Conservation (phyloP, 2,113 vertebrate species). For the Centropus unirufus region DNA sequence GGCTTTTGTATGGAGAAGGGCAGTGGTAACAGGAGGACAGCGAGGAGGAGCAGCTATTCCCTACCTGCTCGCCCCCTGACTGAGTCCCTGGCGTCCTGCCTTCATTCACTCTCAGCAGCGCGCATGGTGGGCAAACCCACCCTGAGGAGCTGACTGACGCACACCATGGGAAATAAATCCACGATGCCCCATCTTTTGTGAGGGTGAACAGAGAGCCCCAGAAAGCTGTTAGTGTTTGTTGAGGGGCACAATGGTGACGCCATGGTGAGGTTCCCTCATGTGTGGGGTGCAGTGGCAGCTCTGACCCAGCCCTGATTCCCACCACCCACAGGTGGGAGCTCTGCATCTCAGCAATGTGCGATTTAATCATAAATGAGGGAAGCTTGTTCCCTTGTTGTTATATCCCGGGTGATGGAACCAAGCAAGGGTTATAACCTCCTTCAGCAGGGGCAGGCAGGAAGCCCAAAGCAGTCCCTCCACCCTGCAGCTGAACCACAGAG, state of each 20-base stretch:
- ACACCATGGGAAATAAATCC: neutral
- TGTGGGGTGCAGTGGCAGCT: neutral
- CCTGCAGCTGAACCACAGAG: accelerated
- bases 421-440: neutral
- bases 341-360: neutral
- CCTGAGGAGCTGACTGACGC: neutral
- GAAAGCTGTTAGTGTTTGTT: neutral
- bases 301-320: neutral
- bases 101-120: conserved; percentile 2
- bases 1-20: conserved; percentile 72
- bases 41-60: conserved; percentile 48
- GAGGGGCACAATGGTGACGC: neutral
- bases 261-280: neutral
- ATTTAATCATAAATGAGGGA: neutral
- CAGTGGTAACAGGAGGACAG: conserved; percentile 35
- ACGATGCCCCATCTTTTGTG: neutral
- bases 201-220: neutral
- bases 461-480: accelerated
- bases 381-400: accelerated
- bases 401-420: neutral
- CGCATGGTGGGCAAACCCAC: neutral
- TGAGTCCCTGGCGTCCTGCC: neutral
- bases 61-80: neutral
- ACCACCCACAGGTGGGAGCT: accelerated
- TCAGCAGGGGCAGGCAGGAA: neutral